Percentiles rank a stretch among this genome's conserved stretches.
phyloP scores from a whole-genome alignment of 2,113 vertebrate species.

The Campylomormyrus tamandua region DNA sequence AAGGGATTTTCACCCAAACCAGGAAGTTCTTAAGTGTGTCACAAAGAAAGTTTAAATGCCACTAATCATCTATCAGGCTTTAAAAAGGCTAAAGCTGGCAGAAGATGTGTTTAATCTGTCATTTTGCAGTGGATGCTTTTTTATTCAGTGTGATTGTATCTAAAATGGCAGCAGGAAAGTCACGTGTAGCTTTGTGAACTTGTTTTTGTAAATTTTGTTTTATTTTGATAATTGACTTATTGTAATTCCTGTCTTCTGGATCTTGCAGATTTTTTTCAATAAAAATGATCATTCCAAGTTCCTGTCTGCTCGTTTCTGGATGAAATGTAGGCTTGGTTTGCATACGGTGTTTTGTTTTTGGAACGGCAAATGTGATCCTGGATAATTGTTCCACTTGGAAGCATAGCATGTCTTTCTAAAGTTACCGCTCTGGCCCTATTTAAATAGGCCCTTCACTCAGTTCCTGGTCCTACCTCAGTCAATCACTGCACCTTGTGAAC shows the following conservation, averaged over 20 bases:
- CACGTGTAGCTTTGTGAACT: background rate
- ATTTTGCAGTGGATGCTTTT: background rate
- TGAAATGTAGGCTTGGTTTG: background rate
- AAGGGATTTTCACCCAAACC: background rate
- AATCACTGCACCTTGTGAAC: background rate
- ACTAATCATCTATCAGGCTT: background rate
- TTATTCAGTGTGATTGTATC: slow-evolving; percentile 1
- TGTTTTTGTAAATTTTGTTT: background rate
- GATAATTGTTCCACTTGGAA: background rate
- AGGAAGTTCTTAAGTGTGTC: background rate
- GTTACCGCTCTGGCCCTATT: background rate
- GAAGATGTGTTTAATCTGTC: background rate
- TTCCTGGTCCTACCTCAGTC: background rate
- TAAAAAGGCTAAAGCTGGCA: background rate
- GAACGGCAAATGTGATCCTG: background rate
- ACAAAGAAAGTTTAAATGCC: background rate
- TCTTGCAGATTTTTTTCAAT: background rate
- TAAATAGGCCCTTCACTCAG: background rate
- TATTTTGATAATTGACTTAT: background rate
- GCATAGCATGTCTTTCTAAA: background rate
- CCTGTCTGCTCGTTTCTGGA: background rate
- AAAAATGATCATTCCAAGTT: background rate
- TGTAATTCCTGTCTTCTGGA: background rate
- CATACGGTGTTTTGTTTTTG: background rate
- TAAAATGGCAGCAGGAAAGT: background rate